Percentiles rank a stretch among this genome's conserved stretches.
phyloP scores from a whole-genome alignment of 2,888 invertebrate genomes.

The Nomada lathburiana region DNA sequence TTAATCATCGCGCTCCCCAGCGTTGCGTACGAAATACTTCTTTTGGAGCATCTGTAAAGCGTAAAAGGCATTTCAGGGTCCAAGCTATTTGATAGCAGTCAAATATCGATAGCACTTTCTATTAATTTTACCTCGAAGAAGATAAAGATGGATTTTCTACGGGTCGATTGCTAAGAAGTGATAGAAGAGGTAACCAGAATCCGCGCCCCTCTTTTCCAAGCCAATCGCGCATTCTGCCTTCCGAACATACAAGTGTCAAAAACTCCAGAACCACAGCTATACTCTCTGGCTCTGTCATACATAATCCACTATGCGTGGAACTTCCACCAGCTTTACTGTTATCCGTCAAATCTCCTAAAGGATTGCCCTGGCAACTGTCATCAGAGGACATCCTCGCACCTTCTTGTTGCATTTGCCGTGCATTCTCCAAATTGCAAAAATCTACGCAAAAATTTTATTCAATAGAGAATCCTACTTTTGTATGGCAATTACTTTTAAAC shows the following conservation, averaged over 20 bases:
- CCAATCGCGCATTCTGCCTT: constrained; percentile 94
- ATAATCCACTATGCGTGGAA: constrained; percentile 75
- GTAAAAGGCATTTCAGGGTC: not conserved
- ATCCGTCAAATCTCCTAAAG: constrained; percentile 82
- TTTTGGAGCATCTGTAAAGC: constrained; percentile 74
- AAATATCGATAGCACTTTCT: not conserved
- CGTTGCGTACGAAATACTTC: constrained; percentile 79
- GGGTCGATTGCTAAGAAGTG: constrained; percentile 89
- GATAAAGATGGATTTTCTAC: constrained; percentile 82
- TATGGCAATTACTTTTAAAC: not conserved
- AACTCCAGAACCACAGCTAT: constrained; percentile 91
- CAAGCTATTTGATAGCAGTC: not conserved
- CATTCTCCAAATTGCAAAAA: constrained; percentile 77
- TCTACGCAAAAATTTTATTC: constrained; percentile 59
- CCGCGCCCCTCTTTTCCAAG: constrained; percentile 91
- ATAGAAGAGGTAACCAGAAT: constrained; percentile 94
- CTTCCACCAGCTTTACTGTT: constrained; percentile 84
- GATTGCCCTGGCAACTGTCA: constrained; percentile 61
- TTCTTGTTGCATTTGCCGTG: constrained; percentile 65
- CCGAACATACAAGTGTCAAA: constrained; percentile 92
- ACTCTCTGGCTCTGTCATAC: constrained; percentile 87
- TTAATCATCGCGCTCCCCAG: constrained; percentile 92
- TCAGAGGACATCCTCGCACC: constrained; percentile 63
- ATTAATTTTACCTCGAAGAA: constrained; percentile 74
- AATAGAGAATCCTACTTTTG: not conserved